Percentiles rank a stretch among this genome's conserved stretches.
Conservation (phyloP, 2,888 invertebrate genomes). For the Microdon myrmicae region DNA sequence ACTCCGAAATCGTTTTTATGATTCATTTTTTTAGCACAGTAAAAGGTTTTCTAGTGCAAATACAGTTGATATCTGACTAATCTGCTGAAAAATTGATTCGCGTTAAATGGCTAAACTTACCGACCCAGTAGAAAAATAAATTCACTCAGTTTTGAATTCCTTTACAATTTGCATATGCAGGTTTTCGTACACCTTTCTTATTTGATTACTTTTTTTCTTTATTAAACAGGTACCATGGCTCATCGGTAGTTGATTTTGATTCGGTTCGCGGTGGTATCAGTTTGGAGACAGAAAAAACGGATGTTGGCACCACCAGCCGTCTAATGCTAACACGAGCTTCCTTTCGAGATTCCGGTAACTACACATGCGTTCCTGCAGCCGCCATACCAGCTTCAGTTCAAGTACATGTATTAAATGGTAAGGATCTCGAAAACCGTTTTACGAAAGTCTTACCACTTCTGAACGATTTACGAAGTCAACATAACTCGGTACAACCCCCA, state of each 20-base stretch:
- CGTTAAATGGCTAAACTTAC: too few relatives aligned
- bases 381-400: slow-evolving; percentile 84
- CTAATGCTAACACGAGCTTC: slow-evolving; percentile 87
- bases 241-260: slow-evolving; percentile 83
- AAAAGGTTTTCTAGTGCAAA: too few relatives aligned
- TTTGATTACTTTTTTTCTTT: slow-evolving; percentile 53
- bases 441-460: not conserved
- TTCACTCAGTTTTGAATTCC: too few relatives aligned
- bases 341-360: slow-evolving; percentile 87
- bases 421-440: slow-evolving; percentile 56
- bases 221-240: slow-evolving; percentile 81
- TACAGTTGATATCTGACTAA: too few relatives aligned
- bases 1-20: too few relatives aligned
- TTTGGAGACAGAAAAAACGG: slow-evolving; percentile 88
- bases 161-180: not conserved
- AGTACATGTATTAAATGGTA: slow-evolving; percentile 87
- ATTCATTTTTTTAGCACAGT: too few relatives aligned
- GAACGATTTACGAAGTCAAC: too few relatives aligned
- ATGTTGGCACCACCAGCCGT: slow-evolving; percentile 84
- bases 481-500: too few relatives aligned
- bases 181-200: not conserved
- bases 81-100: too few relatives aligned
- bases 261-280: slow-evolving; percentile 88
- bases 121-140: too few relatives aligned
- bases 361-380: slow-evolving; percentile 88